A percentile compares a stretch with the other conserved stretches of the same genome.
phyloP scores from a whole-genome alignment of 2,888 invertebrate species.

The Cephus pygmeus region DNA sequence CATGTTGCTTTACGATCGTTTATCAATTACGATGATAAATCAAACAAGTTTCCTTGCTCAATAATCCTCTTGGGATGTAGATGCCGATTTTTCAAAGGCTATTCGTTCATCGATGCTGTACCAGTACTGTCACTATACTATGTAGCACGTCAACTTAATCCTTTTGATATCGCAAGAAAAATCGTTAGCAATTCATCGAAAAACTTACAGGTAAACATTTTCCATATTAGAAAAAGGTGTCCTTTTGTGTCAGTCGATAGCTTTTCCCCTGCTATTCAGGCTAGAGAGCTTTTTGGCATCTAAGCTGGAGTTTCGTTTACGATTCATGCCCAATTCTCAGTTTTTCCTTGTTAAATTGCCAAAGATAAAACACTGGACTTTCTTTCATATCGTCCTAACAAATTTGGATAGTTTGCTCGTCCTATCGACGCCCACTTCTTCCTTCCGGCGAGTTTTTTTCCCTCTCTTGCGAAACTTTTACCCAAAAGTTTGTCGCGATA shows the following conservation, averaged over 20 bases:
- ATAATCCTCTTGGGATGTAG: background rate
- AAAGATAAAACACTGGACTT: background rate
- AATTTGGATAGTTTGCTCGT: background rate
- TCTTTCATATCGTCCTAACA: background rate
- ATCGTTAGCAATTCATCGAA: background rate
- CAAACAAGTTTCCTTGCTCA: background rate
- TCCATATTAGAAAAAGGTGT: background rate
- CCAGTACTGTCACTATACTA: background rate
- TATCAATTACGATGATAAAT: background rate
- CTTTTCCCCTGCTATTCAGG: background rate
- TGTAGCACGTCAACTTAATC: background rate
- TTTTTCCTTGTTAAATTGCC: background rate
- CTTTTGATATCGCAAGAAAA: background rate
- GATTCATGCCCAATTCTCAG: background rate
- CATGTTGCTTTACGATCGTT: background rate
- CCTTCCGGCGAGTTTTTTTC: background rate
- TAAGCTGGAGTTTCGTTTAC: background rate
- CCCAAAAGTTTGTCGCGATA: background rate
- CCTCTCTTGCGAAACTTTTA: background rate
- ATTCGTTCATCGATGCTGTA: background rate
- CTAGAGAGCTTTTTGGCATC: background rate
- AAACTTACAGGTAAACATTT: background rate
- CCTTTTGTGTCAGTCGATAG: background rate
- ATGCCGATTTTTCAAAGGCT: background rate
- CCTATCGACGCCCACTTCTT: background rate